Evolutionary conservation across 2,113 vertebrate species (phyloP).

Genomic region (Serinus canaria): DNA sequence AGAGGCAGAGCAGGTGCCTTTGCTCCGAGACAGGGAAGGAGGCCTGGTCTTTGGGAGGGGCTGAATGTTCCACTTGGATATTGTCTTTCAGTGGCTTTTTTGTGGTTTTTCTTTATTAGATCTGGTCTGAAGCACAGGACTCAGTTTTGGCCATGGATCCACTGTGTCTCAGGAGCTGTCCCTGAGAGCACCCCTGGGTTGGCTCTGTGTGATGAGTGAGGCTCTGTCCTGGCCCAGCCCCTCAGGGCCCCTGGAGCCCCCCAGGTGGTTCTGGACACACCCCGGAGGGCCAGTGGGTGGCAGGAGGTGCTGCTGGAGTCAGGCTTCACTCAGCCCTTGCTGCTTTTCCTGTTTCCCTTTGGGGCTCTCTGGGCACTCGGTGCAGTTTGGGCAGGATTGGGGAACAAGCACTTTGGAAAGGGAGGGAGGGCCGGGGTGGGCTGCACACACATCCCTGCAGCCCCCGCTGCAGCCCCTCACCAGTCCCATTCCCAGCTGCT

Average conservation of each 20-base stretch:
- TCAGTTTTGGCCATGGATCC: fast-evolving
- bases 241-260: not conserved
- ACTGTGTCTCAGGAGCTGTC: not conserved
- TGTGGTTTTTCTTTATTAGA: not conserved
- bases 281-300: fast-evolving
- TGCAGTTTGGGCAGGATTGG: not conserved
- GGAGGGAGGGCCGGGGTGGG: not conserved
- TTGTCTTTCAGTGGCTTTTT: not conserved
- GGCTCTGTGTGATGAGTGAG: not conserved
- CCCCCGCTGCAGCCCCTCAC: not conserved
- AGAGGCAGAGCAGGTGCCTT: not conserved
- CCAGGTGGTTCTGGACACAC: not conserved
- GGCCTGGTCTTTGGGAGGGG: fast-evolving
- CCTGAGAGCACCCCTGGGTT: not conserved
- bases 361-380: not conserved
- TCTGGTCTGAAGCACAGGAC: not conserved
- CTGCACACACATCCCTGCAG: not conserved
- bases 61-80: not conserved
- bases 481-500: not conserved
- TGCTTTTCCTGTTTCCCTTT: not conserved
- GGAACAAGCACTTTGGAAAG: not conserved
- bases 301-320: not conserved
- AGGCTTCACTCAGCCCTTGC: fast-evolving
- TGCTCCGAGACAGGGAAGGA: not conserved
- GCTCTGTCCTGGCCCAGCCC: not conserved